phyloP scores from a whole-genome alignment of 1,140 invertebrate genomes.

The Drosophila leontia region DNA sequence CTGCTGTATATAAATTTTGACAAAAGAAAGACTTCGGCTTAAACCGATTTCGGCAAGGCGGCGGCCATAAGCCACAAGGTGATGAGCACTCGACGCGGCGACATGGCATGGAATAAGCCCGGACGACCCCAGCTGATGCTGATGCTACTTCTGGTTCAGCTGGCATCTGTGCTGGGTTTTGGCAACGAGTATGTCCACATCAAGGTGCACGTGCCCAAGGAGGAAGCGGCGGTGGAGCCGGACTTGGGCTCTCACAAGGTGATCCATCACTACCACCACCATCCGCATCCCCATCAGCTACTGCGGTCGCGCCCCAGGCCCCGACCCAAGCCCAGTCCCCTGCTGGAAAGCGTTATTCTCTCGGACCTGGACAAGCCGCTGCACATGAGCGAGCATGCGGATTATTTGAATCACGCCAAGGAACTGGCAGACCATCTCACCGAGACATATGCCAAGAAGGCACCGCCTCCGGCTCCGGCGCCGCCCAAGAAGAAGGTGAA shows the following conservation, averaged over 20 bases:
- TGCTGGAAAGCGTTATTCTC: constrained; percentile 71
- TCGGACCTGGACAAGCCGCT: constrained; percentile 71
- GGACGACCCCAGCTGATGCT: not conserved
- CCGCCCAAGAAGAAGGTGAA: constrained; percentile 72
- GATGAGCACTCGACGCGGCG: constrained; percentile 35
- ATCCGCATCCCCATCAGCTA: constrained; percentile 57
- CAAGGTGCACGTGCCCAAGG: constrained; percentile 77
- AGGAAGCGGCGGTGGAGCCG: constrained; percentile 49
- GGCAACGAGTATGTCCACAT: constrained; percentile 80
- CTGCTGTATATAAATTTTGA: constrained; percentile 77
- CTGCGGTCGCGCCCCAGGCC: not conserved
- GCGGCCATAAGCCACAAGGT: constrained; percentile 54
- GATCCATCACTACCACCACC: constrained; percentile 75
- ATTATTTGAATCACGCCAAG: constrained; percentile 75
- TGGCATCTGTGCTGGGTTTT: constrained; percentile 35
- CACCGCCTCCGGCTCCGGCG: constrained; percentile 11
- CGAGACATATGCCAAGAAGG: constrained; percentile 61
- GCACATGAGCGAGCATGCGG: constrained; percentile 74
- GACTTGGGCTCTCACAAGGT: constrained; percentile 52
- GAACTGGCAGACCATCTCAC: constrained; percentile 65
- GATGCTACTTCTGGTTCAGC: constrained; percentile 10
- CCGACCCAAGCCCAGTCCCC: constrained; percentile 55
- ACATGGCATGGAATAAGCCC: constrained; percentile 17
- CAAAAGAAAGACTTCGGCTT: constrained; percentile 75
- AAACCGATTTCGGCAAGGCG: constrained; percentile 80